Evolutionary conservation across 2,113 vertebrate genomes (phyloP).

Genomic region (Phalacrocorax pelagicus): DNA sequence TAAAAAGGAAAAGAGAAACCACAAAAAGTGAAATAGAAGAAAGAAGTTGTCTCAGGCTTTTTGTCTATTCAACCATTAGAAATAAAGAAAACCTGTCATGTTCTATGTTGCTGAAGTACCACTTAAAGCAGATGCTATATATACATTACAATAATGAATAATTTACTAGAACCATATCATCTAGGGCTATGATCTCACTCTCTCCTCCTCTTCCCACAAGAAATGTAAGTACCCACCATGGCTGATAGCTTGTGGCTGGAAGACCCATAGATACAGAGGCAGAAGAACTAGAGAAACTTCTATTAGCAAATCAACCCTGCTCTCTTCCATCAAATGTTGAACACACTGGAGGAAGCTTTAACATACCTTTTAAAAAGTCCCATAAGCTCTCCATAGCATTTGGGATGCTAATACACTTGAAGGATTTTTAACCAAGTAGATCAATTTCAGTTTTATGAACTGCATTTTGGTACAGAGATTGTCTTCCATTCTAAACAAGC

Average conservation of each 20-base stretch:
- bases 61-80: background rate
- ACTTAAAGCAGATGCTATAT: background rate
- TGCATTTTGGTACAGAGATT: background rate
- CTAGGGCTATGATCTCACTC: background rate
- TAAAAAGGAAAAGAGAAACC: background rate
- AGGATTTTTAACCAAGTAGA: background rate
- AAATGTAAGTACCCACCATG: background rate
- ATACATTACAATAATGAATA: background rate
- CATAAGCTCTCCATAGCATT: background rate
- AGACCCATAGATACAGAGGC: background rate
- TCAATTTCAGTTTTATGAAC: background rate
- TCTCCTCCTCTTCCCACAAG: background rate
- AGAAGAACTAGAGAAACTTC: background rate
- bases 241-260: background rate
- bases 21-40: background rate
- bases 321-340: background rate
- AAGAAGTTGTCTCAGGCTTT: background rate
- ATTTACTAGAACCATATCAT: background rate
- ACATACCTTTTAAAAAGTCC: background rate
- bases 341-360: background rate
- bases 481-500: background rate
- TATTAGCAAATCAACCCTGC: background rate
- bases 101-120: background rate
- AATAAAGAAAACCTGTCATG: background rate
- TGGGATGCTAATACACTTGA: background rate